These are phyloP conservation scores for Eulemur macaco DNA, from an alignment of 2,113 vertebrate species.

Conservation along the genomic window DNA sequence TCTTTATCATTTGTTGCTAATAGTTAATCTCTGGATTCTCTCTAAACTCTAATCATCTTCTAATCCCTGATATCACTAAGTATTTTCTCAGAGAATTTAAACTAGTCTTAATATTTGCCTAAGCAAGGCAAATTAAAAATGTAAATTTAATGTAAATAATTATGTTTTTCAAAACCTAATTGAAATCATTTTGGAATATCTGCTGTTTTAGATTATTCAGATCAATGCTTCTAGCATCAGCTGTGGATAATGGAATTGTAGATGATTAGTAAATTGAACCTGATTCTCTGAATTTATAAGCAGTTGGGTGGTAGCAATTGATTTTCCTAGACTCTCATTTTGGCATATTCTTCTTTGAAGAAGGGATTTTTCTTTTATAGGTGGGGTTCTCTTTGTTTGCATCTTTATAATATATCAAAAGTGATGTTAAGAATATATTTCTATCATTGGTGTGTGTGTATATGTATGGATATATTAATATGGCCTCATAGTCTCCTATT, in stretches of 20 bases:
- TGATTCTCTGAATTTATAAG: conserved; percentile 32
- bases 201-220: conserved; percentile 49
- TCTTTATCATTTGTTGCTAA: neutral
- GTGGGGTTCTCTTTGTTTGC: neutral
- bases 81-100: conserved; percentile 32
- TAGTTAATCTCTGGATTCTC: neutral
- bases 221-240: conserved; percentile 40
- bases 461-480: too few relatives aligned
- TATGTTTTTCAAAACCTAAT: conserved; percentile 15
- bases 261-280: conserved; percentile 31
- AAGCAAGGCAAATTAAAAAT: conserved; percentile 23
- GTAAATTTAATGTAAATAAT: conserved; percentile 57
- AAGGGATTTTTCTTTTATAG: neutral
- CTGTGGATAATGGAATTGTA: neutral
- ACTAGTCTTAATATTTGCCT: conserved; percentile 21
- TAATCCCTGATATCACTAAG: neutral
- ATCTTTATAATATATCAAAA: neutral
- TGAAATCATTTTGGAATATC: conserved; percentile 45
- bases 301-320: neutral
- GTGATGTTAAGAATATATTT: neutral
- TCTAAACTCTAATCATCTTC: neutral
- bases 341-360: neutral
- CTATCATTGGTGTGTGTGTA: neutral
- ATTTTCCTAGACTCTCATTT: neutral
- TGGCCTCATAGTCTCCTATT: neutral